Base-by-base conservation (phyloP, 1,140 invertebrate species). In the Stegodyphus mimosarum region DNA sequence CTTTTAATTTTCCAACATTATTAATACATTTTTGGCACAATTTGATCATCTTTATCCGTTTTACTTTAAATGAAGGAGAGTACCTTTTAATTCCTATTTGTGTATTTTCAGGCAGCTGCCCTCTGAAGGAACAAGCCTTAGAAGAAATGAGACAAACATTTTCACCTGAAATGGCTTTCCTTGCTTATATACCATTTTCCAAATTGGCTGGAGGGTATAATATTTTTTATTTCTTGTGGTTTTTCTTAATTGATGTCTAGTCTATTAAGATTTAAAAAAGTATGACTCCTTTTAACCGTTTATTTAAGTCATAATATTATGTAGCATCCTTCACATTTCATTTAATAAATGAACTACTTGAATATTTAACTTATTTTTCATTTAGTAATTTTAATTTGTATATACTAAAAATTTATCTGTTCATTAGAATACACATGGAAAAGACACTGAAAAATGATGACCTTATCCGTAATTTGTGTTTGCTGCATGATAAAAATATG, bases 91-190 rank as follows among this genome's bases (percentile, higher is more conserved):
- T 33, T 33, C 33, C 1, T 60, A 10, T 60, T 60, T 10, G 9
- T 60, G 51, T 50, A 72, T 66, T 84, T 84, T 7, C 33, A 75
- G 83, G 33, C 67, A 79, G 17, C 17, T 52, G 13, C 77, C 86
- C 86, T 48, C 5, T 87, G 1, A 74, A 76, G 77, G 63, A 81
- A 63, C 70, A 75, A 18, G 94, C 94, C 5, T 90, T 94, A 88
- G 93, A 95, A 88, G 96, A 98, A 91, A 89, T 98, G 0, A 92
- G 93, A 81, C 90, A 94, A 88, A 95, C 96, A 1, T 97, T 98
- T 88, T 95, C 94, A 6, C 92, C 94, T 7, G 94, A 96, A 89
- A 90, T 98, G 81, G 96, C 97, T 7, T 94, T 96, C 88, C 93
- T 93, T 64, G 92, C 95, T 2, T 98, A 97, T 89, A 91, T 95